Evolutionary conservation across 2,797 vertebrate genomes (phyloP).

Genomic region (Tokudaia muenninki): DNA sequence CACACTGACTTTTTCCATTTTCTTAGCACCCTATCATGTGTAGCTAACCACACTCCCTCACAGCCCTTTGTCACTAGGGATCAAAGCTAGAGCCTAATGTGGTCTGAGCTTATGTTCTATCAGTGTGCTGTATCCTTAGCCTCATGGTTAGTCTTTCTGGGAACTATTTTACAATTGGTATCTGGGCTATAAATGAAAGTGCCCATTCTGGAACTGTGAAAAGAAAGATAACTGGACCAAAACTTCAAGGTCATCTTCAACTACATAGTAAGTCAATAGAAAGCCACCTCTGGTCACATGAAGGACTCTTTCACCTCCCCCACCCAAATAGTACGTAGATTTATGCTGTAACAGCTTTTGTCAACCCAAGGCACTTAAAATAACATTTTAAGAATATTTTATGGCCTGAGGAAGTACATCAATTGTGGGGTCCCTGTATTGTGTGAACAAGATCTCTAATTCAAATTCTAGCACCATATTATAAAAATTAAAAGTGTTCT

Average conservation of each 20-base stretch:
- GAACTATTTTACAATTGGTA: background rate
- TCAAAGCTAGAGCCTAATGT: background rate
- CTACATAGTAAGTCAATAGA: background rate
- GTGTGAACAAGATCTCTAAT: background rate
- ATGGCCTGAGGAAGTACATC: background rate
- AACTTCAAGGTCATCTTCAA: background rate
- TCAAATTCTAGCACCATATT: background rate
- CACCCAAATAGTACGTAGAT: background rate
- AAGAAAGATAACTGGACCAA: background rate
- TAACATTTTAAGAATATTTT: background rate
- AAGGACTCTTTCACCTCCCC: background rate
- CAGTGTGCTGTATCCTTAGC: background rate
- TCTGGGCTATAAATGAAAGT: background rate
- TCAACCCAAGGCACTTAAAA: background rate
- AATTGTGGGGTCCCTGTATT: background rate
- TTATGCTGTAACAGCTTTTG: constrained; percentile 15
- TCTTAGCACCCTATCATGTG: background rate
- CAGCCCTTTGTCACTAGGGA: background rate
- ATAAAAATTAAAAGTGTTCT: constrained; percentile 5
- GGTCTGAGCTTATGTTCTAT: background rate
- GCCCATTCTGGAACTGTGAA: background rate
- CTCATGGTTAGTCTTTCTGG: background rate
- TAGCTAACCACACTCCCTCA: background rate
- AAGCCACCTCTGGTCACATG: background rate
- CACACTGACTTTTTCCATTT: background rate